These are phyloP conservation scores for Pangasianodon gigas DNA, from an alignment of 2,113 vertebrate genomes.

Conservation along the genomic window DNA sequence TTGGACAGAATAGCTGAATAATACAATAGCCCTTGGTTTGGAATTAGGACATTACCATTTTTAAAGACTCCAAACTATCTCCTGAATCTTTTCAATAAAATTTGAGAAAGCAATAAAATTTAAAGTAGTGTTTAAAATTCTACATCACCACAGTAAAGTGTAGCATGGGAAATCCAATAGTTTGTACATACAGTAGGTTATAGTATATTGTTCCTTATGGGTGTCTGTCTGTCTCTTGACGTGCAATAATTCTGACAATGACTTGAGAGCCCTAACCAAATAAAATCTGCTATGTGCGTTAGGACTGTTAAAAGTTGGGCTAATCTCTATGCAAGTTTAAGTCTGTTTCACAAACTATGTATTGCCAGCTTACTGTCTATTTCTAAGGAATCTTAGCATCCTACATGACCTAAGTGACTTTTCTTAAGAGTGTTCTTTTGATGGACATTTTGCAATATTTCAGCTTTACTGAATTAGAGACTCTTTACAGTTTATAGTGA, in stretches of 20 bases:
- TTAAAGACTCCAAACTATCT: conserved; percentile 28
- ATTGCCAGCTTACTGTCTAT: background rate
- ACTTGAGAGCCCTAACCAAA: conserved; percentile 62
- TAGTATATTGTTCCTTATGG: conserved; percentile 48
- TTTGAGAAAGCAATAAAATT: background rate
- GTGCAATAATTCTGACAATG: conserved; percentile 72
- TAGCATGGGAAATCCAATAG: conserved; percentile 49
- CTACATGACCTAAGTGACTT: background rate
- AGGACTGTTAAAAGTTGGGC: conserved; percentile 51
- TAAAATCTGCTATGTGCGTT: conserved; percentile 51
- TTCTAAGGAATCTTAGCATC: conserved; percentile 20
- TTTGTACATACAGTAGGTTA: conserved; percentile 46
- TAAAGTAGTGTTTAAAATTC: background rate
- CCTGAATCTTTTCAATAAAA: conserved; percentile 25
- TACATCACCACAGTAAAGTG: conserved; percentile 18
- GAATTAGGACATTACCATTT: conserved; percentile 31
- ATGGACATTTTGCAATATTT: background rate
- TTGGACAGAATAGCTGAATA: conserved; percentile 39
- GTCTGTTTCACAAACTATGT: conserved; percentile 28
- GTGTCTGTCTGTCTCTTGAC: conserved; percentile 61
- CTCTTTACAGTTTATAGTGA: background rate
- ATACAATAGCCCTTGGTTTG: conserved; percentile 37
- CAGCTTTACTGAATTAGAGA: conserved; percentile 1
- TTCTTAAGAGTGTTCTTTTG: background rate
- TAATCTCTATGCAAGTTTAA: conserved; percentile 42